Conservation (phyloP, 2,888 invertebrate genomes). For the Pardosa pseudoannulata region DNA sequence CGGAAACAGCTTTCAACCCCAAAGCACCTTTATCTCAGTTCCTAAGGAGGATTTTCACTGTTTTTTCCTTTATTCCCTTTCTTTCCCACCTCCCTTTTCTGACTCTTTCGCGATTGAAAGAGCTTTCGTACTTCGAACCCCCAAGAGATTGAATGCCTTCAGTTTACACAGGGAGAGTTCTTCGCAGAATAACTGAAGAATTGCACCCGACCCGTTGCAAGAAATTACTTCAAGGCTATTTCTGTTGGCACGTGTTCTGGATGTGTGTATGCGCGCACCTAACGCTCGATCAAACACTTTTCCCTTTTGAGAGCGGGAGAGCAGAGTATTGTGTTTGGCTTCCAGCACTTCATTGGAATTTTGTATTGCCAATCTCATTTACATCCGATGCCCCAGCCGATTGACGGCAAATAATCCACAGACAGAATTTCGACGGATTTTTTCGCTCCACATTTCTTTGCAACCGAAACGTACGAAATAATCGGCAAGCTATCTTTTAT, state of each 20-base stretch:
- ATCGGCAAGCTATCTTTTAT: not conserved
- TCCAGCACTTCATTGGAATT: constrained; percentile 44
- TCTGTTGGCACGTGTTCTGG: constrained; percentile 11
- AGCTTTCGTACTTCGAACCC: constrained; percentile 37
- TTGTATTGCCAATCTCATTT: constrained; percentile 59
- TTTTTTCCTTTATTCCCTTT: constrained; percentile 9
- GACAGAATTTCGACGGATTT: not conserved
- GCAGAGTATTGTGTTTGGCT: constrained; percentile 49
- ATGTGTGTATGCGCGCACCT: constrained; percentile 3
- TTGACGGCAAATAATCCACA: constrained; percentile 52
- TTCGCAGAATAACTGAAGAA: constrained; percentile 26
- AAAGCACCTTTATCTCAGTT: constrained; percentile 38
- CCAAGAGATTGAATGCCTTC: constrained; percentile 43
- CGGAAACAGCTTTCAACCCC: constrained; percentile 8
- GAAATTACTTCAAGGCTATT: constrained; percentile 65
- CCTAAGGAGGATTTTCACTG: constrained; percentile 26
- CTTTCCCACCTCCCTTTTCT: not conserved
- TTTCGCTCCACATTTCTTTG: not conserved
- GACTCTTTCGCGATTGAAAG: constrained; percentile 45
- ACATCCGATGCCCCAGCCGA: constrained; percentile 53
- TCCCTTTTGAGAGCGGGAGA: not conserved
- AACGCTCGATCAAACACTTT: constrained; percentile 19
- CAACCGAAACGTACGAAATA: not conserved
- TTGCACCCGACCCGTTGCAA: not conserved
- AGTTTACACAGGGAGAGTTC: constrained; percentile 43